Base-by-base conservation (phyloP, 2,113 vertebrate genomes). In the Heterotilapia buettikoferi region DNA sequence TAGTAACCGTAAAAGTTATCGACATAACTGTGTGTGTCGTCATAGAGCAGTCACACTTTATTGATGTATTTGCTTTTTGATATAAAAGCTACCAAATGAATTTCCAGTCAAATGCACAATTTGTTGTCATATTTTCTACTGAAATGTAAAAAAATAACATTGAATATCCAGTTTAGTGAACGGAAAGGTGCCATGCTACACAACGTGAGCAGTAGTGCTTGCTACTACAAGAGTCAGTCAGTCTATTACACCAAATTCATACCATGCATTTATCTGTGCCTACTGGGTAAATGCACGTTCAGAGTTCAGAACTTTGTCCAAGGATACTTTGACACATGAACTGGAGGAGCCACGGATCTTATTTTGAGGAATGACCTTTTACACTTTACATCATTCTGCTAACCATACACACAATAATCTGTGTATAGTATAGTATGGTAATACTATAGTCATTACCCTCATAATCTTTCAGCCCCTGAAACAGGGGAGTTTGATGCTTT, bases 341-440 rank as follows among this genome's bases (percentile, higher is more conserved):
- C 61, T 36, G 61, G 19, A 66, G 61, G 29, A 61, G 8, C 29
- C 29, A 61, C 5, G 1, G 57, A 0, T 33, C 59, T 61, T 63
- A 33, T 33, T 63, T 33, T 11, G 29, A 33, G 29, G 29, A 33
- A 19, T 6, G 29, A 4, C 29, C 59, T 2, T 33, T 33, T 63
- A 61, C 59, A 61, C 59, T 11, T 61, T 61, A 33, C 59, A 11
- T 33, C 9, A 33, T 63, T 19, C 59, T 61, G 29, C 16, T 19
- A 61, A 19, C 29, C 29, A 6, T 33, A 19, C 9, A 19, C 14
- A 18, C 16, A 63, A 63, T 0, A 63, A 29, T 29, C 56, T 59
- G 0, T 18, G 29, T 33, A 4, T 33, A 0, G 9, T 33, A 61
- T 19, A 0, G 16, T 59, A 59, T 6, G 3, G 5, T 33, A 19